These are phyloP conservation scores for Ariopsis seemanni DNA, from an alignment of 2,113 vertebrate species.

Conservation along the genomic window DNA sequence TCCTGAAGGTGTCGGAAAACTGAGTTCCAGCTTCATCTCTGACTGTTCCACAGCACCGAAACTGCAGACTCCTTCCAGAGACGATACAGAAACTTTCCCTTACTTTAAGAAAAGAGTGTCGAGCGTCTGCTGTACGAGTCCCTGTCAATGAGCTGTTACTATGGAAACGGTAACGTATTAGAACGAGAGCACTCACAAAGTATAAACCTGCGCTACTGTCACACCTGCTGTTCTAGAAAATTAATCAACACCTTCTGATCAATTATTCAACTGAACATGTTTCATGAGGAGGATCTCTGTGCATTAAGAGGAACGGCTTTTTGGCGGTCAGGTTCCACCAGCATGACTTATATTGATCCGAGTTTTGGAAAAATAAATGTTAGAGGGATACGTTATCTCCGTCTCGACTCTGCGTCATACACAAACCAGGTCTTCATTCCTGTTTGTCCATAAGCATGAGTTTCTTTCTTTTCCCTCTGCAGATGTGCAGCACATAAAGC, in stretches of 20 bases:
- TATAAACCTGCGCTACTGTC: not conserved
- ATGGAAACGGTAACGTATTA: not conserved
- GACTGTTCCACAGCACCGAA: not conserved
- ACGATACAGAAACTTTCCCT: too few relatives aligned
- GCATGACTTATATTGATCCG: not conserved
- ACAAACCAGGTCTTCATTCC: not conserved
- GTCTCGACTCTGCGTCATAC: not conserved
- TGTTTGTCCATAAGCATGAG: not conserved
- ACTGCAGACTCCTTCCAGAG: not conserved
- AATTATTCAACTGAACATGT: not conserved
- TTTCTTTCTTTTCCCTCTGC: slow-evolving; percentile 43
- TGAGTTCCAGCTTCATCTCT: not conserved
- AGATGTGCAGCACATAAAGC: slow-evolving; percentile 91
- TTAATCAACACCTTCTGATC: not conserved
- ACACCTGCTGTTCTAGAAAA: not conserved
- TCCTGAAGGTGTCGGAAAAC: not conserved
- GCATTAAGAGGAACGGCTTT: not conserved
- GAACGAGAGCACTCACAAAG: not conserved
- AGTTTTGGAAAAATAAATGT: not conserved
- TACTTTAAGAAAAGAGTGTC: too few relatives aligned
- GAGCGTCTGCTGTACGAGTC: too few relatives aligned
- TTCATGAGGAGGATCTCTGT: not conserved
- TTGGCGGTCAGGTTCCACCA: not conserved
- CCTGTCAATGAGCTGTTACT: not conserved
- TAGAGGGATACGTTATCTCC: not conserved